Conservation (phyloP, 2,113 vertebrate genomes). For the Stigmatopora argus region DNA sequence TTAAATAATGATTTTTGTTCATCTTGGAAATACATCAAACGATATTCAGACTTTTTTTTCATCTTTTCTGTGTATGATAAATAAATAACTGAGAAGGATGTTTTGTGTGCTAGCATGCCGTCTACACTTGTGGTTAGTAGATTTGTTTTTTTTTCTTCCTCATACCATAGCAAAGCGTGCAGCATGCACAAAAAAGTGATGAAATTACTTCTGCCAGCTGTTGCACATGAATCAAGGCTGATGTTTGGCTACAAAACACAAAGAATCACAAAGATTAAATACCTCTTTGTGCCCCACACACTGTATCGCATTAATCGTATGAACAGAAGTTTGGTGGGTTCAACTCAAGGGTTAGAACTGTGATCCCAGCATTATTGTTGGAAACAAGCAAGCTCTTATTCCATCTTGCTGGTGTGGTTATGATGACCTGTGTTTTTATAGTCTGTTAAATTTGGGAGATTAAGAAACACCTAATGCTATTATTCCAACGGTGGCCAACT, state of each 20-base stretch:
- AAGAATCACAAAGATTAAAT: conserved; percentile 43
- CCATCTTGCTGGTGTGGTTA: conserved; percentile 8
- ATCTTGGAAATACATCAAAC: neutral
- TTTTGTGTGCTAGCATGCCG: conserved; percentile 32
- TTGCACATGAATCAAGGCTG: conserved; percentile 34
- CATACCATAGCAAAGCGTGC: conserved; percentile 43
- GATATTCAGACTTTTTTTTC: conserved; percentile 6
- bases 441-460: neutral
- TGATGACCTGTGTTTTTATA: neutral
- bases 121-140: conserved; percentile 9
- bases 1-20: neutral
- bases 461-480: neutral
- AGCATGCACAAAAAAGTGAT: conserved; percentile 17
- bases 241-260: conserved; percentile 38
- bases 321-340: conserved; percentile 21
- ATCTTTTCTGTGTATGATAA: conserved; percentile 15
- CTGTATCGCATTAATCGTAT: conserved; percentile 10
- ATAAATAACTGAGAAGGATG: conserved; percentile 20
- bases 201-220: conserved; percentile 40
- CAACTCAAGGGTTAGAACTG: conserved; percentile 22
- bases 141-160: conserved; percentile 33
- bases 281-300: conserved; percentile 26
- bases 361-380: conserved; percentile 20
- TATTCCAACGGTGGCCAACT: too few species aligned
- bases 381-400: conserved; percentile 13